Conservation (phyloP, 2,113 vertebrate genomes). For the Mus pahari region DNA sequence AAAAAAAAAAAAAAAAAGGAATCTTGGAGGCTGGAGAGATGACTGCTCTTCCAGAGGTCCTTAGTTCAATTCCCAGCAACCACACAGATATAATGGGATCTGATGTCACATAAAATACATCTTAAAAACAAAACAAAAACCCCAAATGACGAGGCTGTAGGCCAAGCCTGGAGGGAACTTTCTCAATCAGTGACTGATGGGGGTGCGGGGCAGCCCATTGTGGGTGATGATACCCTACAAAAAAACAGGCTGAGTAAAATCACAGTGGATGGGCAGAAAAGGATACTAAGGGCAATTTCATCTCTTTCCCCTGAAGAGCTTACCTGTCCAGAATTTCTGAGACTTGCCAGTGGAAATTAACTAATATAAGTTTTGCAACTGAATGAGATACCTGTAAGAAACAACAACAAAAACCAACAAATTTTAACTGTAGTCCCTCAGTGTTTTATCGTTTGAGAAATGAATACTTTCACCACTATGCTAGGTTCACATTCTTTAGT, state of each 20-base stretch:
- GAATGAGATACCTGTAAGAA: conserved; percentile 94
- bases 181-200: background rate
- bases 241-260: background rate
- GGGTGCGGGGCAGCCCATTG: background rate
- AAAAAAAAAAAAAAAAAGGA: background rate
- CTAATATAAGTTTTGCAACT: conserved; percentile 98
- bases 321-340: conserved; percentile 98
- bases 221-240: background rate
- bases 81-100: no score
- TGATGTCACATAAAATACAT: no score
- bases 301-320: conserved; percentile 70
- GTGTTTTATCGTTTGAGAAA: conserved; percentile 36
- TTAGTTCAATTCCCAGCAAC: no score
- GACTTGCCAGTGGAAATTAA: conserved; percentile 99
- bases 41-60: no score
- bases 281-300: background rate
- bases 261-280: background rate
- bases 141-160: background rate
- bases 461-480: background rate
- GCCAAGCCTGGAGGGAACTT: background rate
- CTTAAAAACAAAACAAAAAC: background rate
- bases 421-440: background rate
- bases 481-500: background rate
- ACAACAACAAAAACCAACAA: conserved; percentile 54
- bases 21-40: no score